Conservation (phyloP, 2,888 invertebrate species). For the Plebejus anna region DNA sequence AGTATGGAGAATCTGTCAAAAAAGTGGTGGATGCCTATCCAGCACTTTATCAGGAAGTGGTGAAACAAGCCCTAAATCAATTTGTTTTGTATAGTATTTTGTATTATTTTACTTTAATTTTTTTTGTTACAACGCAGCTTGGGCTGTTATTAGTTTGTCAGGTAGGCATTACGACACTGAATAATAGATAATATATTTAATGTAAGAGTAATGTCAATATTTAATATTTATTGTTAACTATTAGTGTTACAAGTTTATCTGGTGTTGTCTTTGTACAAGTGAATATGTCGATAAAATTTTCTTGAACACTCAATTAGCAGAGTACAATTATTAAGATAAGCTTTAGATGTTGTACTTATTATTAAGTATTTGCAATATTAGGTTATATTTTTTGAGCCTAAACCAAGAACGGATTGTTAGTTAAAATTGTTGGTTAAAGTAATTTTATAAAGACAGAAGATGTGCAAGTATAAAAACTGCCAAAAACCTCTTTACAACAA, state of each 20-base stretch:
- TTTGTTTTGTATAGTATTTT: constrained; percentile 51
- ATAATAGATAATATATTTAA: constrained; percentile 55
- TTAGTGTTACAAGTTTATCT: constrained; percentile 57
- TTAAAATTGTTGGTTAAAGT: not conserved
- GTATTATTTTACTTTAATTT: constrained; percentile 60
- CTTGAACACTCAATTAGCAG: constrained; percentile 37
- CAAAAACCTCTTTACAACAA: not conserved
- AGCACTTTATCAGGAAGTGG: no score
- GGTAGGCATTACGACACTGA: constrained; percentile 60
- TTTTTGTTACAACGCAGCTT: constrained; percentile 64
- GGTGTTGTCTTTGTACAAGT: constrained; percentile 54
- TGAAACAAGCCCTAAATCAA: not conserved
- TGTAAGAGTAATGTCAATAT: constrained; percentile 66
- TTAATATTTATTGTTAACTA: constrained; percentile 46
- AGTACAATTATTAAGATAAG: constrained; percentile 45
- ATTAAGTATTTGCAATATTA: constrained; percentile 29
- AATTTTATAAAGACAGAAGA: not conserved
- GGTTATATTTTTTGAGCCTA: constrained; percentile 15
- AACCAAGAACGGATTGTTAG: constrained; percentile 1
- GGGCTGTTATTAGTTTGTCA: constrained; percentile 62
- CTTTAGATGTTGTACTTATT: constrained; percentile 42
- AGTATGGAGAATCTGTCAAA: no score
- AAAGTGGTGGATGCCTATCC: no score
- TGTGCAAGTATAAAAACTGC: not conserved
- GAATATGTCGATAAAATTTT: constrained; percentile 37